phyloP scores from a whole-genome alignment of 2,797 vertebrate genomes.

The Coccyzus lansbergi region DNA sequence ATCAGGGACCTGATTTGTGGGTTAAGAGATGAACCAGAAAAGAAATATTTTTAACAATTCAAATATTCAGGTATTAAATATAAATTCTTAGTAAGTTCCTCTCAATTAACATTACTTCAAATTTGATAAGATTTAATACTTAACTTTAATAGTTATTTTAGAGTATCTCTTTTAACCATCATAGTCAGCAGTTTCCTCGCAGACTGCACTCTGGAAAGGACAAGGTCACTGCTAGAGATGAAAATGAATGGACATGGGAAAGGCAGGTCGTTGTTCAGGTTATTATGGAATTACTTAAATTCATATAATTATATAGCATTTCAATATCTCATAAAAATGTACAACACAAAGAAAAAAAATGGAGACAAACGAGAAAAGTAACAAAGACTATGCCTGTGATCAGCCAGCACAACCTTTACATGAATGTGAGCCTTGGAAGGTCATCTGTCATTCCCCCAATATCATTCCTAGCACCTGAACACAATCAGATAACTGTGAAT shows the following conservation, averaged over 20 bases:
- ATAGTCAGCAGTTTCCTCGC: background rate
- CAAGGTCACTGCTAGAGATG: background rate
- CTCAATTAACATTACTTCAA: background rate
- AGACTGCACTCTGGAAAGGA: background rate
- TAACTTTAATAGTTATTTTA: background rate
- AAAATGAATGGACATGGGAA: background rate
- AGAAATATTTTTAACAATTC: background rate
- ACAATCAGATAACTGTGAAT: background rate
- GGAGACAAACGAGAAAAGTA: background rate
- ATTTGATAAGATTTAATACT: background rate
- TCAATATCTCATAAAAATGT: background rate
- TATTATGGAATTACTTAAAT: background rate
- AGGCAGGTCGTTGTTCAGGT: background rate
- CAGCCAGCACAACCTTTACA: accelerated
- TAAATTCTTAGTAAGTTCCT: background rate
- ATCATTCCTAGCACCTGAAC: background rate
- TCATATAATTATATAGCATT: background rate
- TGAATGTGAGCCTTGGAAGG: background rate
- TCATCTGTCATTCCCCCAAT: background rate
- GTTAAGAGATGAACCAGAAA: background rate
- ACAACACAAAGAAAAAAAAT: background rate
- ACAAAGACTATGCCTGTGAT: background rate
- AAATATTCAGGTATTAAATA: background rate
- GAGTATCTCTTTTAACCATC: background rate
- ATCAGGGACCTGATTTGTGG: background rate